Percentiles rank a stretch among this genome's conserved stretches.
phyloP scores from a whole-genome alignment of 2,888 invertebrate genomes.

The Cheiracanthium punctorium region DNA sequence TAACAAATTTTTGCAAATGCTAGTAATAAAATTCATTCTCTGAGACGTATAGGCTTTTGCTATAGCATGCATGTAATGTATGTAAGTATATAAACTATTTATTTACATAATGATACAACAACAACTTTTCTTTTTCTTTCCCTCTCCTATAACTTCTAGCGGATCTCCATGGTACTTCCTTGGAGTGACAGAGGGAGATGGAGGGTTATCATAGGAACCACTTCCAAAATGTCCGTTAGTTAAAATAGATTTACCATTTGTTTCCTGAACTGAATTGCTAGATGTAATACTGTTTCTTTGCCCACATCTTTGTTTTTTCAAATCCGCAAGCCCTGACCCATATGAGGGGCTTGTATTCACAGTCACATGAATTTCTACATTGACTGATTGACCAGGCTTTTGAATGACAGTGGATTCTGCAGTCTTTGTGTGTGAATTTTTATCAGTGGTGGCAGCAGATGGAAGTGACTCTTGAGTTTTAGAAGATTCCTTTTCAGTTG shows the following conservation, averaged over 20 bases:
- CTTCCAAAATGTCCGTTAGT: conserved; percentile 54
- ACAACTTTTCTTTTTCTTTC: conserved; percentile 69
- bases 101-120: conserved; percentile 70
- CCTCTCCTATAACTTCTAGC: conserved; percentile 71
- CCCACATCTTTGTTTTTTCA: conserved; percentile 88
- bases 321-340: conserved; percentile 88
- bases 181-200: conserved; percentile 68
- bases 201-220: conserved; percentile 58
- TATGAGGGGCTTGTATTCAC: conserved; percentile 80
- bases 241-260: conserved; percentile 39
- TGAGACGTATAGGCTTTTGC: too few species aligned
- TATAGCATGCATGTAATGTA: background rate
- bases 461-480: background rate
- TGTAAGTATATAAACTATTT: background rate
- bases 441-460: conserved; percentile 9
- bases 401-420: conserved; percentile 52
- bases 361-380: conserved; percentile 74
- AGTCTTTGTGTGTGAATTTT: conserved; percentile 11
- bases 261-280: conserved; percentile 20
- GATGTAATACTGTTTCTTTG: conserved; percentile 69
- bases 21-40: too few species aligned
- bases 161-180: conserved; percentile 71
- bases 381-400: conserved; percentile 73
- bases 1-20: too few species aligned
- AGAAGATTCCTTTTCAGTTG: conserved; percentile 2